A percentile compares a stretch with the other conserved stretches of the same genome.
These are phyloP conservation scores for Heliothis subflexa DNA, from an alignment of 1,140 invertebrate genomes.

Conservation along the genomic window DNA sequence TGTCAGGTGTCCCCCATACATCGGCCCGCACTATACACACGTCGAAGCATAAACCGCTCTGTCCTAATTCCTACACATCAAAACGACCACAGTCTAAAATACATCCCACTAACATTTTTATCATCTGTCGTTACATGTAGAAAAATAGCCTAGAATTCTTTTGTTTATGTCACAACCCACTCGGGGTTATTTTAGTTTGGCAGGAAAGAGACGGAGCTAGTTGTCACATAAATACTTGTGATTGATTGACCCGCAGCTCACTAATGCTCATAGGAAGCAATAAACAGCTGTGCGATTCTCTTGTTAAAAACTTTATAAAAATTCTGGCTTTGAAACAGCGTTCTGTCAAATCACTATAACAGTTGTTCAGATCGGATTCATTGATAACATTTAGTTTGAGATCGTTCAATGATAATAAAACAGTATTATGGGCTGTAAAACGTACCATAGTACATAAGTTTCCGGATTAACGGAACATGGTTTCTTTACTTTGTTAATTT, in stretches of 20 bases:
- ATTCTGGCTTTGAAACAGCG: slow-evolving; percentile 32
- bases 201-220: slow-evolving; percentile 62
- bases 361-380: slow-evolving; percentile 44
- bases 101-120: slow-evolving; percentile 50
- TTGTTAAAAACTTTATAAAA: slow-evolving; percentile 64
- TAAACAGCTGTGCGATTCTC: slow-evolving; percentile 75
- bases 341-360: slow-evolving; percentile 60
- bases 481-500: slow-evolving; percentile 45
- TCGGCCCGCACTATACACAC: slow-evolving; percentile 62
- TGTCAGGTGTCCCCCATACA: slow-evolving; percentile 76
- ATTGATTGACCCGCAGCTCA: slow-evolving; percentile 82
- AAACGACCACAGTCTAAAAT: slow-evolving; percentile 55
- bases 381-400: slow-evolving; percentile 43
- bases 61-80: slow-evolving; percentile 52
- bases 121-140: slow-evolving; percentile 48
- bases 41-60: slow-evolving; percentile 53
- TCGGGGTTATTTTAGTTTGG: slow-evolving; percentile 60
- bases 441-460: slow-evolving; percentile 42
- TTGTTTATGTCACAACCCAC: slow-evolving; percentile 56
- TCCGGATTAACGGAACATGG: slow-evolving; percentile 44
- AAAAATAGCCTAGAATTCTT: slow-evolving; percentile 58
- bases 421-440: slow-evolving; percentile 44
- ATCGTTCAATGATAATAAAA: slow-evolving; percentile 45
- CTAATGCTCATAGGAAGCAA: slow-evolving; percentile 81
- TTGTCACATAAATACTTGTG: slow-evolving; percentile 82